Base-by-base conservation (phyloP, 2,797 vertebrate species). In the Peromyscus eremicus region DNA sequence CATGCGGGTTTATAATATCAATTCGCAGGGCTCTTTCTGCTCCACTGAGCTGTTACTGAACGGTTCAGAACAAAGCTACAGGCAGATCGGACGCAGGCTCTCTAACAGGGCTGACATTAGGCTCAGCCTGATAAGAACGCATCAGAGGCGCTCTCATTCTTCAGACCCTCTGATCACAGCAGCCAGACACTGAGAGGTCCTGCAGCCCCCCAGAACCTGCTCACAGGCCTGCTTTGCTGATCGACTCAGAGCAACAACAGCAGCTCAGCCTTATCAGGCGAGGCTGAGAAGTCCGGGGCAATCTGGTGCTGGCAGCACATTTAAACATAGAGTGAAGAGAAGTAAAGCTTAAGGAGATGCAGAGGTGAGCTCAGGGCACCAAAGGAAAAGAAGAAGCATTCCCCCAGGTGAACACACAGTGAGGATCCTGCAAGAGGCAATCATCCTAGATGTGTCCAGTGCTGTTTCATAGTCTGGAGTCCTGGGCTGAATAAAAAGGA, bases 21-120 rank as follows among this genome's bases (percentile, higher is more conserved):
- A 98, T 98, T 98, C 98, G 95, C 98, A 98, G 97, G 97, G 98
- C 97, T 98, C 98, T 98, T 98, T 98, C 98, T 98, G 98, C 98
- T 99, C 98, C 98, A 99, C 77, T 98, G 98, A 99, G 97, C 98
- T 98, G 98, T 98, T 98, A 98, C 98, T 98, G 98, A 98, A 98
- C 96, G 97, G 98, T 98, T 98, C 98, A 98, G 98, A 99, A 99
- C 98, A 99, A 99, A 99, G 98, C 98, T 99, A 98, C 98, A 98
- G 98, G 98, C 98, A 97, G 98, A 98, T 98, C 40, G 98, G 98
- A 98, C 98, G 98, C 98, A 98, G 98, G 98, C 97, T 97, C 97
- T 98, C 92, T 98, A 98, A 98, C 97, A 97, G 98, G 98, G 99
- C 98, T 99, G 99, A 98, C 98, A 98, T 99, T 98, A 98, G 92